phyloP scores from a whole-genome alignment of 2,113 vertebrate species.

The Nerophis ophidion region DNA sequence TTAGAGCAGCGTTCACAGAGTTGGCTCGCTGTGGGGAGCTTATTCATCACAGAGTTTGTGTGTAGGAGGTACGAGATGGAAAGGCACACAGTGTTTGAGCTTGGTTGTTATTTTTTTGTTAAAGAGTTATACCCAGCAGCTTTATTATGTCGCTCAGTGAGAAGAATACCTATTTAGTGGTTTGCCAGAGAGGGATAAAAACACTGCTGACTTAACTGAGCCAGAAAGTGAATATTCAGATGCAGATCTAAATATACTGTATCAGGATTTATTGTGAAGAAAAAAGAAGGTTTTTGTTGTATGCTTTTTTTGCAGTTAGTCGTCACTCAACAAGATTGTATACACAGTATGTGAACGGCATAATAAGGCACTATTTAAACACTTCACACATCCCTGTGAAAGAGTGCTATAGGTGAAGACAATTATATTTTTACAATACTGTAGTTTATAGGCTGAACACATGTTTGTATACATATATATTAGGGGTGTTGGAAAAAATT shows the following conservation, averaged over 20 bases:
- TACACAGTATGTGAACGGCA: background rate
- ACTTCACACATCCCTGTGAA: background rate
- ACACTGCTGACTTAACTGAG: conserved; percentile 12
- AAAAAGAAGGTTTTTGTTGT: too few species aligned
- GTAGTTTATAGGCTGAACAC: too few species aligned
- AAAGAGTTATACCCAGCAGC: conserved; percentile 34
- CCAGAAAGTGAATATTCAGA: background rate
- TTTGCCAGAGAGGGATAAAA: conserved; percentile 15
- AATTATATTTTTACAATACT: background rate
- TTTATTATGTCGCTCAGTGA: conserved; percentile 29
- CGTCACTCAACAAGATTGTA: background rate
- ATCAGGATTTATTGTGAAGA: too few species aligned
- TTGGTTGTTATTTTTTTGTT: conserved; percentile 19
- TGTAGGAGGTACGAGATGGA: conserved; percentile 51
- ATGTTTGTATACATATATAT: too few species aligned
- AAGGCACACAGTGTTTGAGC: conserved; percentile 40
- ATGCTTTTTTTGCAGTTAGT: too few species aligned
- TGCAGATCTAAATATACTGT: background rate
- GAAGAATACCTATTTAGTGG: conserved; percentile 17
- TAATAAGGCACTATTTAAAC: background rate
- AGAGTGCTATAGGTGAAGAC: background rate
- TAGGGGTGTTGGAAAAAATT: too few species aligned
- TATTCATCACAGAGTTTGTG: conserved; percentile 44
- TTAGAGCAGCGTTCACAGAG: conserved; percentile 32
- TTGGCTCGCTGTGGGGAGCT: conserved; percentile 36